Base-by-base conservation (phyloP, 1,140 invertebrate species). In the Psilanteris sp. region DNA sequence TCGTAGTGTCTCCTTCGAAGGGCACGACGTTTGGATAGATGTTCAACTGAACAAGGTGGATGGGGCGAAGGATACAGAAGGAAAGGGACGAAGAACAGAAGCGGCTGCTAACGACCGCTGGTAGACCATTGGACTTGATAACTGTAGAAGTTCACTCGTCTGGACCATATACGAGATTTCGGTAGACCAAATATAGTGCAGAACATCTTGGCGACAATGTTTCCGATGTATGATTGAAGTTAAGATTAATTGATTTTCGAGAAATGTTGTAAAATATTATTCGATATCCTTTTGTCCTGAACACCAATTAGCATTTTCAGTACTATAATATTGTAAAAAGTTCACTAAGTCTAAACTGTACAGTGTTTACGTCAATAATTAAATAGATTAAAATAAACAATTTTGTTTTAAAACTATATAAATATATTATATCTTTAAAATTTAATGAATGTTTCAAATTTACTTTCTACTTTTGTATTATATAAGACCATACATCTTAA, bases 31-130 rank as follows among this genome's bases (percentile, higher is more conserved):
- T 62, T 22, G 27, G 44, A 14, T 52, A 24, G 46, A 70, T 57
- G 57, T 57, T 39, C 11, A 75, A 22, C 7, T 75, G 13, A 13
- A 55, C 36, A 32, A 73, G 46, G 29, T 34, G 34, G 32, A 27
- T 24, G 11, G 39, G 11, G 32, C 44, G 5, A 13, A 29, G 50
- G 18, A 31, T 27, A 11, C 24, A 10, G 22, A 55, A 15, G 18
- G 20, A 11, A 20, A 44, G 41, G 27, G 52, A 26, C 37, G 44
- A 37, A 66, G 55, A 57, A 54, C 57, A 59, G 70, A 78, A 79
- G 77, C 72, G 80, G 79, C 76, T 82, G 82, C 81, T 87, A 86
- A 87, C 83, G 85, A 86, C 83, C 82, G 75, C 81, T 79, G 77
- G 73, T 80, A 82, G 82, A 83, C 81, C 79, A 77, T 61, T 52